Base-by-base conservation (phyloP, 2,888 invertebrate species). In the Tachina grossa region DNA sequence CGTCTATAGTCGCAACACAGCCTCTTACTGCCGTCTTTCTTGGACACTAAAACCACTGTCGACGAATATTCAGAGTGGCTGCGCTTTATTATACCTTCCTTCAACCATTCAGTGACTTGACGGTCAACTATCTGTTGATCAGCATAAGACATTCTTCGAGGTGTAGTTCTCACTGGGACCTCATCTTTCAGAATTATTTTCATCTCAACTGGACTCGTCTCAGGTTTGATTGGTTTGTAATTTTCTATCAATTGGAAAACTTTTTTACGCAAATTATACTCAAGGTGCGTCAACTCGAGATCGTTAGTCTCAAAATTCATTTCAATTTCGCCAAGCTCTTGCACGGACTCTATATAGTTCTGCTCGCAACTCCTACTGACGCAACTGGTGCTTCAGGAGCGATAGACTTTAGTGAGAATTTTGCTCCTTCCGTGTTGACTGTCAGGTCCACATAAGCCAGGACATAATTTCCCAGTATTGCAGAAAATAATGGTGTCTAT, bases 401-500 rank as follows among this genome's bases (percentile, higher is more conserved):
- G 1, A 16, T 11, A 43, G 69, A 55, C 43, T 69, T 69, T 19
- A 9, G 2, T 55, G 53, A 55, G 59, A 72, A 72, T 39, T 45
- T 55, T 11, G 14, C 39, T 10, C 59, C 59, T 4, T 72, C 49
- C 6, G 45, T 22, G 47, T 49, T 47, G 8, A 76, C 41, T 1
- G 13, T 43, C 14, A 76, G 47, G 19, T 59, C 49, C 3, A 59
- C 72, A n/a, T 55, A 43, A 4, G 22, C 43, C 1, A 75, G 14
- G 14, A 65, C 13, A 19, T 75, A 19, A 10, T 63, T 75, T 8
- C 75, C 75, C 9, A 75, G 41, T 2, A 75, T 43, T 1, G 51
- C 75, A 14, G 75, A 43, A 43, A 65, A 75, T 19, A 63, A 65
- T n/a, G n/a, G n/a, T n/a, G n/a, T n/a, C n/a, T n/a, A n/a, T n/a